Percentiles rank a stretch among this genome's conserved stretches.
These are phyloP conservation scores for Tragelaphus strepsiceros DNA, from an alignment of 2,113 vertebrate genomes.

Conservation along the genomic window DNA sequence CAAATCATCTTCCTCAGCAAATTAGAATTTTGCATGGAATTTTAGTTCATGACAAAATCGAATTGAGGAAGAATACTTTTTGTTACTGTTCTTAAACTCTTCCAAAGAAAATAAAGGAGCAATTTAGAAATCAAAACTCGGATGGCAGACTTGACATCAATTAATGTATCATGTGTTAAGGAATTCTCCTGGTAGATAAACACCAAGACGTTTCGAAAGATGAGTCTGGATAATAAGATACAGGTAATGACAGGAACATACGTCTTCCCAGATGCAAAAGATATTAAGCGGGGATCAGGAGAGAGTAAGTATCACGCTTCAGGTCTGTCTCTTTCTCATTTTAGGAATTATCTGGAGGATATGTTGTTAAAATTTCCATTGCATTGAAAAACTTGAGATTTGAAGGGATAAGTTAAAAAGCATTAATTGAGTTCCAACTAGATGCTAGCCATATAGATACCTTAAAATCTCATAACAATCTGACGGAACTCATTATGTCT, in stretches of 20 bases:
- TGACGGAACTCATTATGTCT: not conserved
- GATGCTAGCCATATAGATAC: not conserved
- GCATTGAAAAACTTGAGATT: not conserved
- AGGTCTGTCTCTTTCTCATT: not conserved
- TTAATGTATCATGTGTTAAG: conserved; percentile 66
- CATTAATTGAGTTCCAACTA: not conserved
- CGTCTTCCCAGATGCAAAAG: conserved; percentile 43
- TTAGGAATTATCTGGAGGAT: not conserved
- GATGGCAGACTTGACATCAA: conserved; percentile 47
- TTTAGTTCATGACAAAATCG: conserved; percentile 53
- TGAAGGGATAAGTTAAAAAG: not conserved
- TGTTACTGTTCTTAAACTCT: conserved; percentile 15
- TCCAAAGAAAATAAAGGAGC: conserved; percentile 35
- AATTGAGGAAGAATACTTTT: not conserved
- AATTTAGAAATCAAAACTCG: conserved; percentile 55
- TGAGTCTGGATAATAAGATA: conserved; percentile 58
- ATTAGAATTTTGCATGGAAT: conserved; percentile 11
- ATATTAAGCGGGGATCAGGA: conserved; percentile 54
- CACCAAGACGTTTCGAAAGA: conserved; percentile 60
- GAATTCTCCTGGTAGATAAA: conserved; percentile 53
- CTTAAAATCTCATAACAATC: not conserved
- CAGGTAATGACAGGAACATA: conserved; percentile 59
- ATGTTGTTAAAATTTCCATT: conserved; percentile 2
- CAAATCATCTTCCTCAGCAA: conserved; percentile 41
- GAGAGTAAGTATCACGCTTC: conserved; percentile 5